phyloP scores from a whole-genome alignment of 2,113 vertebrate species.

The Seriola aureovittata region DNA sequence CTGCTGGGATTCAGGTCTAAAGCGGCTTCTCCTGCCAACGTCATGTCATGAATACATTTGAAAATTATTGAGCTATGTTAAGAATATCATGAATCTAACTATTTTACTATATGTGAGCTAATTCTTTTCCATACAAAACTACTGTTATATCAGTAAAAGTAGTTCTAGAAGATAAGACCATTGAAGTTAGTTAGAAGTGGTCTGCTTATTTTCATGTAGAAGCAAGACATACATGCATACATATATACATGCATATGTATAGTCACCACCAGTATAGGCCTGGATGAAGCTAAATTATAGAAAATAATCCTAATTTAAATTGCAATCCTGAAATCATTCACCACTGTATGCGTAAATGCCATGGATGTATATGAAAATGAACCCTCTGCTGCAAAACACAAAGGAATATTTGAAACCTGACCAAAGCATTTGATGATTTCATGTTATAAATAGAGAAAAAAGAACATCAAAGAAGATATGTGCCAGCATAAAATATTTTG shows the following conservation, averaged over 20 bases:
- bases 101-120: background rate
- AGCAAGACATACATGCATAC: no score
- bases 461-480: constrained; percentile 28
- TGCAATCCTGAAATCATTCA: background rate
- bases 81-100: background rate
- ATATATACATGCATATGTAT: no score
- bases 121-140: background rate
- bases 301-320: background rate
- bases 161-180: background rate
- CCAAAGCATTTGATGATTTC: constrained; percentile 1
- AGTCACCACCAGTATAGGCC: background rate
- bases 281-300: background rate
- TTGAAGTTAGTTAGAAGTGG: background rate
- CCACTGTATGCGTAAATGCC: background rate
- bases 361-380: background rate
- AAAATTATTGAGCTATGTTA: background rate
- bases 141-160: background rate
- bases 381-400: background rate
- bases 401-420: constrained; percentile 2
- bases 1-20: background rate
- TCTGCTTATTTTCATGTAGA: background rate
- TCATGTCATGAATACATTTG: background rate
- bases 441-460: background rate
- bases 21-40: background rate
- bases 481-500: constrained; percentile 19